Percentiles rank a stretch among this genome's conserved stretches.
Conservation (phyloP, 2,888 invertebrate genomes). For the Gonocerus acuteangulatus region DNA sequence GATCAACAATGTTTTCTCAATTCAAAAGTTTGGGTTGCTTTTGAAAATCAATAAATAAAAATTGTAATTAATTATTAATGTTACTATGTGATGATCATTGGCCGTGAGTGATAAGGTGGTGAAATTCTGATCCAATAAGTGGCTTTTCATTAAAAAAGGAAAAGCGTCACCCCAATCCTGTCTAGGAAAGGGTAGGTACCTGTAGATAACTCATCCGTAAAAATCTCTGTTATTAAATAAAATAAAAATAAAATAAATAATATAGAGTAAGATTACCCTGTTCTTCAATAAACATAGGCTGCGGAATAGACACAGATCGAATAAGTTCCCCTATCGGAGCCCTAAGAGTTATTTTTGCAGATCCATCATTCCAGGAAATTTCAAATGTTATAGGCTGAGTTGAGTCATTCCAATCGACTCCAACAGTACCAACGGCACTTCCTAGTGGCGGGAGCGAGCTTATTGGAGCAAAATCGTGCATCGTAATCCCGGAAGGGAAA, state of each 20-base stretch:
- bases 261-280: too few species aligned
- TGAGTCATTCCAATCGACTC: conserved; percentile 88
- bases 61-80: too few species aligned
- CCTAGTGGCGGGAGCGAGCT: conserved; percentile 55
- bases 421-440: conserved; percentile 60
- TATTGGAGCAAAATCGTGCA: conserved; percentile 68
- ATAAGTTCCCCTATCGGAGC: conserved; percentile 83
- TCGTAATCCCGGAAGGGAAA: conserved; percentile 60
- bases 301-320: conserved; percentile 68
- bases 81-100: too few species aligned
- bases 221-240: conserved; percentile 17
- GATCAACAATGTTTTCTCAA: too few species aligned
- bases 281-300: conserved; percentile 60
- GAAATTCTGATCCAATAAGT: too few species aligned
- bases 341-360: conserved; percentile 50
- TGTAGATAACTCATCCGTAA: neutral
- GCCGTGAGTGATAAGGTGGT: too few species aligned
- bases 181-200: too few species aligned
- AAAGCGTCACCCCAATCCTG: too few species aligned
- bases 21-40: too few species aligned
- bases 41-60: too few species aligned
- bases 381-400: conserved; percentile 80
- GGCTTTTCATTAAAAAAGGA: neutral
- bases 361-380: conserved; percentile 49
- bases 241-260: too few species aligned